Conservation (phyloP, 2,113 vertebrate genomes). For the Callithrix jacchus region DNA sequence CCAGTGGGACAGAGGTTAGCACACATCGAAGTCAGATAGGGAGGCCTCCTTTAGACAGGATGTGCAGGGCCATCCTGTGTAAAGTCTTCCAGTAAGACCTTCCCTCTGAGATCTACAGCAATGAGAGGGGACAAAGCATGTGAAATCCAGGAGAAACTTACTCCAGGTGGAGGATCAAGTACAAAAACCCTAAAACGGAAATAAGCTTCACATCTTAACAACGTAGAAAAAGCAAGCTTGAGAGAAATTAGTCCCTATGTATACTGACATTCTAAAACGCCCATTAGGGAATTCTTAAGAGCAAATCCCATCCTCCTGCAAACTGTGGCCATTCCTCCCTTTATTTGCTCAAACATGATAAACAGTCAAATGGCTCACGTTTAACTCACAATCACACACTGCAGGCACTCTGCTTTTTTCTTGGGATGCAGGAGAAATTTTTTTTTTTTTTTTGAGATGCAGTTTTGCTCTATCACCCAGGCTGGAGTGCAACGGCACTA, state of each 20-base stretch:
- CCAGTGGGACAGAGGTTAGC: not conserved
- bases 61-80: accelerated
- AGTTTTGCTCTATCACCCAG: no score
- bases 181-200: not conserved
- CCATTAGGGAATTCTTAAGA: no score
- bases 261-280: not conserved
- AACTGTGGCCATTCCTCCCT: not conserved
- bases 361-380: accelerated
- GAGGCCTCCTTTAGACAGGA: not conserved
- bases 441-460: no score
- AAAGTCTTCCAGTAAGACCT: not conserved
- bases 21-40: accelerated
- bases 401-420: accelerated
- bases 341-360: accelerated
- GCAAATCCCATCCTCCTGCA: no score
- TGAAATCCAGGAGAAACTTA: not conserved
- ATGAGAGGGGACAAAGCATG: no score
- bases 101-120: accelerated
- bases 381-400: no score
- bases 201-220: no score
- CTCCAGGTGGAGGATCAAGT: not conserved
- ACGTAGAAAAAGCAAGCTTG: not conserved
- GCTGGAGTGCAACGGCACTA: no score
- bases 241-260: not conserved
- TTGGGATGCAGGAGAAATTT: no score